These are phyloP conservation scores for Xiphophorus maculatus DNA, from an alignment of 2,113 vertebrate genomes.

Conservation along the genomic window DNA sequence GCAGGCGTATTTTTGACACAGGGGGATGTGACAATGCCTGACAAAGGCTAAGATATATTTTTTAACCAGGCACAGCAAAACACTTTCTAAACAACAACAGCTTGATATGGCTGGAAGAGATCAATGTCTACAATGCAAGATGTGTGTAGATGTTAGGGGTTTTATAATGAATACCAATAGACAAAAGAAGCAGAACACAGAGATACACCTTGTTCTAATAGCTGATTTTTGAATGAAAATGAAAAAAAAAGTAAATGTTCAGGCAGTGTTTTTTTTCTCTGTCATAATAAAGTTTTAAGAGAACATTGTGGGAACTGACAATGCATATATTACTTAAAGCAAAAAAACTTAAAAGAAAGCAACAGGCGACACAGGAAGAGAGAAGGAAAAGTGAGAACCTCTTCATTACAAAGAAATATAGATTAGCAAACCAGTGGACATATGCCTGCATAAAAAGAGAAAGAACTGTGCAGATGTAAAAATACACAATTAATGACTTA, in stretches of 20 bases:
- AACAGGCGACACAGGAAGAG: not conserved
- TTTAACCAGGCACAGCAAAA: slow-evolving; percentile 23
- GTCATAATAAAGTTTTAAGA: not conserved
- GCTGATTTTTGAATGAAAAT: not conserved
- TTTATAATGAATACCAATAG: too few relatives aligned
- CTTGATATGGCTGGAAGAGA: slow-evolving; percentile 5
- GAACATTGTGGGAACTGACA: not conserved
- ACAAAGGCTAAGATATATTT: slow-evolving; percentile 19
- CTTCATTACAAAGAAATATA: not conserved
- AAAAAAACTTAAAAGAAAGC: not conserved
- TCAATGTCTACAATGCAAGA: slow-evolving; percentile 1
- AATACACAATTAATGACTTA: not conserved
- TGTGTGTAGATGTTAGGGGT: not conserved
- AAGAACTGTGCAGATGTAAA: not conserved
- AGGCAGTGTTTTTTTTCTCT: not conserved
- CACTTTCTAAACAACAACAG: slow-evolving; percentile 13
- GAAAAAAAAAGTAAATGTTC: not conserved
- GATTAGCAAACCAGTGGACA: not conserved
- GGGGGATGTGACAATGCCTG: slow-evolving; percentile 18
- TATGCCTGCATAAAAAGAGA: not conserved
- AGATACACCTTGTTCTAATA: too few relatives aligned
- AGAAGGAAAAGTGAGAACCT: not conserved
- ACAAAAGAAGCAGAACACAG: too few relatives aligned
- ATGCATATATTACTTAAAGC: not conserved
- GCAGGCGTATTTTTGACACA: slow-evolving; percentile 20